phyloP scores from a whole-genome alignment of 2,888 invertebrate species.

The Chrysotoxum bicinctum region DNA sequence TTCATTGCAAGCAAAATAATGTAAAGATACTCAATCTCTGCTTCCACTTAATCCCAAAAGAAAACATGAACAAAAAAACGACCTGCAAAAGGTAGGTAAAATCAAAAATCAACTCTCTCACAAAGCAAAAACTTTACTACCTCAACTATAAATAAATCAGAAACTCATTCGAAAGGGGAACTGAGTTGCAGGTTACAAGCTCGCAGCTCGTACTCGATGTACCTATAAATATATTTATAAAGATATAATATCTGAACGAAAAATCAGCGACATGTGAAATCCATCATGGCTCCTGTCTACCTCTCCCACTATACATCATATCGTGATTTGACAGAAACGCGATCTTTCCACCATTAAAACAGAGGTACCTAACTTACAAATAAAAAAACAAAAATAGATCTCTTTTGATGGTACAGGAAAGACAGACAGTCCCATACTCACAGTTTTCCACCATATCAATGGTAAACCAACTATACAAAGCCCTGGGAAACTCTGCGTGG shows the following conservation, averaged over 20 bases:
- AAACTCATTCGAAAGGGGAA: slow-evolving; percentile 52
- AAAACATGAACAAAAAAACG: slow-evolving; percentile 4
- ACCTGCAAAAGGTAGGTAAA: slow-evolving; percentile 5
- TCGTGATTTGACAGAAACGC: slow-evolving; percentile 75
- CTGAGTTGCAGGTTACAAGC: slow-evolving; percentile 5
- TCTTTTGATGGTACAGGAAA: slow-evolving; percentile 8
- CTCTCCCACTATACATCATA: slow-evolving; percentile 75
- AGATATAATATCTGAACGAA: slow-evolving; percentile 52
- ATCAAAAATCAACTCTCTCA: slow-evolving; percentile 58
- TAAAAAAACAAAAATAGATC: slow-evolving; percentile 44
- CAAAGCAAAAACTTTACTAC: slow-evolving; percentile 17
- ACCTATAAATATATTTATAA: neutral
- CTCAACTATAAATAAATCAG: slow-evolving; percentile 54
- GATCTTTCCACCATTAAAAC: slow-evolving; percentile 71
- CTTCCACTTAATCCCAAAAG: slow-evolving; percentile 20
- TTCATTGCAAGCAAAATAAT: slow-evolving; percentile 13
- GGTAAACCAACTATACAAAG: neutral
- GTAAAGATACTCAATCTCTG: slow-evolving; percentile 29
- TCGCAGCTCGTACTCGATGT: neutral
- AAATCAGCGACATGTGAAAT: slow-evolving; percentile 73
- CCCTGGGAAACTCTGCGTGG: slow-evolving; percentile 47
- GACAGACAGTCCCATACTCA: slow-evolving; percentile 17
- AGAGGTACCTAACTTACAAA: slow-evolving; percentile 9
- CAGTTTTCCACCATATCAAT: neutral
- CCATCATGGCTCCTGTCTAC: slow-evolving; percentile 73